Conservation (phyloP, 2,797 vertebrate genomes). For the Sphenodon punctatus region DNA sequence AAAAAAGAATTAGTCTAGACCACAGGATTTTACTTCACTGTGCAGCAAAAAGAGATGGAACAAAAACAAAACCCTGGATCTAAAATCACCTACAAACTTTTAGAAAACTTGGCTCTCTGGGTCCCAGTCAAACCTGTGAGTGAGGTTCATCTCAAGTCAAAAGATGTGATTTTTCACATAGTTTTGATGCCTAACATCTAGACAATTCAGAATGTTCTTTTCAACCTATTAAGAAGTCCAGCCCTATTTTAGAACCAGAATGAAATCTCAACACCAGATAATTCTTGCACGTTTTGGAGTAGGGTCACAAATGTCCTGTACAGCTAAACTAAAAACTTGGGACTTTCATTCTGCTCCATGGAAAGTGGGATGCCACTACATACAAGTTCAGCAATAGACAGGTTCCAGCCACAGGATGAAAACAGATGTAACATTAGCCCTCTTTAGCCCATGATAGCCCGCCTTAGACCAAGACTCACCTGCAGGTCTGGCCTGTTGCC, state of each 20-base stretch:
- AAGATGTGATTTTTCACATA: conserved; percentile 13
- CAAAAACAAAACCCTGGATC: conserved; percentile 38
- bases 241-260: conserved; percentile 1
- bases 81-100: conserved; percentile 40
- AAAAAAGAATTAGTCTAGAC: neutral
- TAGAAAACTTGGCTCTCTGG: conserved; percentile 30
- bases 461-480: no score
- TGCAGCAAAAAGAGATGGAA: conserved; percentile 38
- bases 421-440: no score
- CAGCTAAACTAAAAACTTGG: accelerated
- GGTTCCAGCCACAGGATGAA: no score
- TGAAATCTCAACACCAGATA: neutral
- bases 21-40: neutral
- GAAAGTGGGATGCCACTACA: neutral
- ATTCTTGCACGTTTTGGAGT: neutral
- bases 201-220: conserved; percentile 34
- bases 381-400: neutral
- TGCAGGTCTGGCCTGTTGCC: no score
- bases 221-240: conserved; percentile 19
- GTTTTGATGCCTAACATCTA: conserved; percentile 47
- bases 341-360: neutral
- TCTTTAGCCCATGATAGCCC: no score
- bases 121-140: conserved; percentile 50
- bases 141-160: no score
- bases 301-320: neutral